Base-by-base conservation (phyloP, 2,888 invertebrate species). In the Gandaritis pyraliata region DNA sequence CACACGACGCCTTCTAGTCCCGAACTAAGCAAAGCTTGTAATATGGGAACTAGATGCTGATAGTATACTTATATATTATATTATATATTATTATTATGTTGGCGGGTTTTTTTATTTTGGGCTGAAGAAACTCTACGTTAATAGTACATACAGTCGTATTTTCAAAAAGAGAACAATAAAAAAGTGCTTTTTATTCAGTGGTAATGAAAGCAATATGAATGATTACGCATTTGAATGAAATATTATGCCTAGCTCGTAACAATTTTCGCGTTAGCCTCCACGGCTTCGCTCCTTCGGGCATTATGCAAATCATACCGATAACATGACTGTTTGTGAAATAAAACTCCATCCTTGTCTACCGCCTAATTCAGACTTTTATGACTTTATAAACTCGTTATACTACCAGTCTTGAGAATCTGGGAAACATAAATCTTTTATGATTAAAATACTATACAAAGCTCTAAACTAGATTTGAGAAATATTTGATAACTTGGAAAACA, bases 301-400 rank as follows among this genome's bases (percentile, higher is more conserved):
- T 64, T 64, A 71, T 67, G 69, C 56, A 66, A 69, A 71, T 66
- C n/a, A 62, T 56, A 48, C 45, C 49, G 56, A 67, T 69, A 64
- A 62, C 61, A 62, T 65, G 48, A 61, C 64, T 54, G 53, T 55
- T 63, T 58, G 38, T 55, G 59, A 64, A 66, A 67, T 64, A 61
- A 66, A 69, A 66, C 51, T 52, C 45, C 58, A 65, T 58, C 56
- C 50, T 65, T 65, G 56, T 66, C 56, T 64, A 65, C 56, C 45
- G 33, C 59, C 63, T 58, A 68, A 69, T 68, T 61, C 64, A 64
- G 56, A 61, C 61, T 65, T 49, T 60, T 62, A 64, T 63, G 53
- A 61, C 59, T 51, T 67, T 65, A 58, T 59, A 68, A 69, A 66
- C 58, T 69, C 64, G 59, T 68, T 68, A 59, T 65, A 69, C 57